phyloP scores from a whole-genome alignment of 1,140 invertebrate species.

The Drosophila littoralis region DNA sequence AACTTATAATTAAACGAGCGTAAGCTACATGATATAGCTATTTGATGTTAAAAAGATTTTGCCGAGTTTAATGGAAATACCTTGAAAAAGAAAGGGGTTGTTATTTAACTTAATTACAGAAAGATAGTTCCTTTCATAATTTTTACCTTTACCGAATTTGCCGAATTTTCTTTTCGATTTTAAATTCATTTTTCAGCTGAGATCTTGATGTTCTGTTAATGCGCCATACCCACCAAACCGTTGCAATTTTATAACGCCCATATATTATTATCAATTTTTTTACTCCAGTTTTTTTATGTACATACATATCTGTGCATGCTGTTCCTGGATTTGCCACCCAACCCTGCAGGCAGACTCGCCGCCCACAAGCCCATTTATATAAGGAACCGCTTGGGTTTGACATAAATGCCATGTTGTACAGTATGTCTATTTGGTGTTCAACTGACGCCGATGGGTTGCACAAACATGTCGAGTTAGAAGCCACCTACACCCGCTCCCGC shows the following conservation, averaged over 20 bases:
- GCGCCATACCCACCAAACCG: no score
- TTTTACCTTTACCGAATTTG: no score
- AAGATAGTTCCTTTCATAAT: no score
- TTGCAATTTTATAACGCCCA: not conserved
- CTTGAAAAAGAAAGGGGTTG: no score
- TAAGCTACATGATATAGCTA: no score
- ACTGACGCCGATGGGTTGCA: constrained; percentile 49
- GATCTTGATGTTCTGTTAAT: not conserved
- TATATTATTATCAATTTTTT: not conserved
- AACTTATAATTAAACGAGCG: no score
- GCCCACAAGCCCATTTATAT: constrained; percentile 34
- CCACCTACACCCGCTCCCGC: not conserved
- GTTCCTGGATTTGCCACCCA: not conserved
- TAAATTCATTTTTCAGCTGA: not conserved
- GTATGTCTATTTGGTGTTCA: constrained; percentile 67
- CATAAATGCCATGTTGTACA: constrained; percentile 66
- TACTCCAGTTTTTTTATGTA: not conserved
- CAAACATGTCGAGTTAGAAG: constrained; percentile 21
- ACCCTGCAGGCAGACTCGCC: not conserved
- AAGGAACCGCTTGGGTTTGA: constrained; percentile 47
- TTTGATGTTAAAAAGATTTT: no score
- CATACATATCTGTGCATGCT: not conserved
- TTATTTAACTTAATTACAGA: no score
- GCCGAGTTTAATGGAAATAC: no score
- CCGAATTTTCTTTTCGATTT: no score